Base-by-base conservation (phyloP, 2,113 vertebrate genomes). In the Daphoenositta chrysoptera region DNA sequence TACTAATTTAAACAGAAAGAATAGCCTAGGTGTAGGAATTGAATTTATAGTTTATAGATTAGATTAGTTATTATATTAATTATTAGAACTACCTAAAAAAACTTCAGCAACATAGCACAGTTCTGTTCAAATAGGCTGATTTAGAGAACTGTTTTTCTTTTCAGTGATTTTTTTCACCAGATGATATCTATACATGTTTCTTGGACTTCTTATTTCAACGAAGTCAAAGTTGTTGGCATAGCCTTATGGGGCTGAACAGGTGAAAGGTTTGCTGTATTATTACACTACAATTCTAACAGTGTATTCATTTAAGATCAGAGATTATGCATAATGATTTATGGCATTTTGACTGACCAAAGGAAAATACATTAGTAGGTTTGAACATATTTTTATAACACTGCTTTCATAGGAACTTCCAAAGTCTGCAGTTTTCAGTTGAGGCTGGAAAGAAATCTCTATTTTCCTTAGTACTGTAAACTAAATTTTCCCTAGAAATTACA, bases 61-160 rank as follows among this genome's bases (percentile, higher is more conserved):
- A n/a, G n/a, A n/a, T n/a, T n/a, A n/a, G n/a, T n/a, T n/a, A n/a
- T n/a, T n/a, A n/a, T n/a, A n/a, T n/a, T n/a, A n/a, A n/a, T 69
- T 89, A 70, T 2, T 47, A 24, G 16, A 77, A 65, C 2, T 47
- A 45, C 5, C 5, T 63, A 11, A 35, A 77, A 39, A 48, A 15
- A 6, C 17, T 3, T 31, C 13, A 28, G 13, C 8, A 12, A 15
- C 11, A 40, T 3, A 48, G 4, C 9, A 27, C 3, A 9, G 5
- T 16, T 72, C 13, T 75, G 12, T 61, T 86, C 44, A 66, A 85
- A 69, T 6, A 48, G 10, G 5, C 6, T 75, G 2, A 2, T 64
- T 63, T 64, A 68, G 44, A 60, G 3, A 1, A 71, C 2, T 20
- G 15, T 1, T 70, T 28, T 69, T 60, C 5, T 56, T 64, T 56